phyloP scores from a whole-genome alignment of 2,113 vertebrate genomes.

The Lamprologus lemairii region DNA sequence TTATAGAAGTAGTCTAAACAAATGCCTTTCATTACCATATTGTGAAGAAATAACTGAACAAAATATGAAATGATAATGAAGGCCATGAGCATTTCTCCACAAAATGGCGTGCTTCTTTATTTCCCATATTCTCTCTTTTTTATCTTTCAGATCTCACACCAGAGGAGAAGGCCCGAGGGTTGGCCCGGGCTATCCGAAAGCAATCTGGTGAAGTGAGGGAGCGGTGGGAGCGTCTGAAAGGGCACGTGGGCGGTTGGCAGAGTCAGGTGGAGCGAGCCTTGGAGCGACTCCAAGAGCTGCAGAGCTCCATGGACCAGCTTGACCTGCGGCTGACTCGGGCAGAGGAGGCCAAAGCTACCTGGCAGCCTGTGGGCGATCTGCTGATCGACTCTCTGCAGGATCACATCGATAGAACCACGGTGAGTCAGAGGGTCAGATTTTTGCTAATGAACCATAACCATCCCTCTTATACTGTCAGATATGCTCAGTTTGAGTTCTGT shows the following conservation, averaged over 20 bases:
- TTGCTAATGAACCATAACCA: background rate
- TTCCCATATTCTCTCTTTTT: background rate
- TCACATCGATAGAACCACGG: conserved; percentile 85
- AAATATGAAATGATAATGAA: background rate
- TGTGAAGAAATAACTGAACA: background rate
- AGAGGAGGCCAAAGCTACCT: conserved; percentile 78
- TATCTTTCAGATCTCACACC: conserved; percentile 77
- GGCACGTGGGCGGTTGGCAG: conserved; percentile 81
- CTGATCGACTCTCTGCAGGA: conserved; percentile 92
- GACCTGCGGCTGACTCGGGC: conserved; percentile 82
- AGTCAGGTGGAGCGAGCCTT: conserved; percentile 86
- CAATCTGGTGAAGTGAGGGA: conserved; percentile 89
- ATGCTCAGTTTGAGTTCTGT: background rate
- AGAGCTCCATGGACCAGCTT: conserved; percentile 90
- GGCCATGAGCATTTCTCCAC: background rate
- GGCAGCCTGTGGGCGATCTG: conserved; percentile 91
- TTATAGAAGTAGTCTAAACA: background rate
- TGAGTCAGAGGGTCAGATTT: conserved; percentile 62
- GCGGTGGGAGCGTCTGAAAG: conserved; percentile 87
- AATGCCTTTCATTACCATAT: background rate
- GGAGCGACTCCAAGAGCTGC: conserved; percentile 87
- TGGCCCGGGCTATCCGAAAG: conserved; percentile 92
- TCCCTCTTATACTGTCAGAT: background rate
- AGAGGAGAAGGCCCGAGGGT: conserved; percentile 86
- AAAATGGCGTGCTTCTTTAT: background rate